These are phyloP conservation scores for Crypturellus undulatus DNA, from an alignment of 2,113 vertebrate genomes.

Conservation along the genomic window DNA sequence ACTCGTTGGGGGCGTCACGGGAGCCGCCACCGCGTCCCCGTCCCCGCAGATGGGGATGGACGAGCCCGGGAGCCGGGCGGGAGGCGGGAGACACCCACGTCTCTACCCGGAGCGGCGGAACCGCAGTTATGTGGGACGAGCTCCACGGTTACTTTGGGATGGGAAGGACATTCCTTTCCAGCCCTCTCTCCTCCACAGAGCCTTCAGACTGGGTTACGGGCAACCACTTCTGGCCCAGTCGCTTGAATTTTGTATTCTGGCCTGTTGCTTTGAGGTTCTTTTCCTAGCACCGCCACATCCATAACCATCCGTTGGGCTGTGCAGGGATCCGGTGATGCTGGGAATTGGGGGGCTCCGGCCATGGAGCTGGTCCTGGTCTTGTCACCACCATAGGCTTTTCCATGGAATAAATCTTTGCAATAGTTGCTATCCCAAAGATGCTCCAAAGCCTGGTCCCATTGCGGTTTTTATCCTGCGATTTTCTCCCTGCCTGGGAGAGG, in stretches of 20 bases:
- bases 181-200: not conserved
- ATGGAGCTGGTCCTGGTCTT: not conserved
- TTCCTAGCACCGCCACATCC: not conserved
- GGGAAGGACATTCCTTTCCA: not conserved
- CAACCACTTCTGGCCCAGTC: not conserved
- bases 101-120: not conserved
- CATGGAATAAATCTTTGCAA: rapidly evolving
- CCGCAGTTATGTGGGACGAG: no score
- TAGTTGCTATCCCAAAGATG: not conserved
- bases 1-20: no score
- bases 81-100: not conserved
- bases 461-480: not conserved
- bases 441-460: not conserved
- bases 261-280: rapidly evolving
- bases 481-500: not conserved
- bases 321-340: not conserved
- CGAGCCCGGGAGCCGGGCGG: rapidly evolving
- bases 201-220: not conserved
- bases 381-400: not conserved
- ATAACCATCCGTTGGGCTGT: not conserved
- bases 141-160: rapidly evolving
- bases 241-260: not conserved
- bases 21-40: not conserved
- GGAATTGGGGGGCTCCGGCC: not conserved
- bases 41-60: rapidly evolving